A percentile compares a stretch with the other conserved stretches of the same genome.
Conservation (phyloP, 30 jellyfish, hydroid and myxozoan genomes). For the Cassiopea xamachana region DNA sequence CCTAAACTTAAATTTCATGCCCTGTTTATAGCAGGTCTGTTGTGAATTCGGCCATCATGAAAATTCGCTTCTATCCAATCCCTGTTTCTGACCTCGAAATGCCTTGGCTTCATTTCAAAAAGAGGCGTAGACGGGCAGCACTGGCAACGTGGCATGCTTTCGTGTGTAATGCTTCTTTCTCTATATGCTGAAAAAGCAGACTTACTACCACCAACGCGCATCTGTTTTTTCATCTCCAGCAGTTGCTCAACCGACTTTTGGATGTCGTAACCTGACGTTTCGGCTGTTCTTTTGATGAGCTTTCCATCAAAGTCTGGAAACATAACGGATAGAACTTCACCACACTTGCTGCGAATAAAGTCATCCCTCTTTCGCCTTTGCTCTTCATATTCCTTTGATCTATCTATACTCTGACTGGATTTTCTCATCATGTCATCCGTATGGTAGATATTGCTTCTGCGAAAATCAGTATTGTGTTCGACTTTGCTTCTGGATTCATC, state of each 20-base stretch:
- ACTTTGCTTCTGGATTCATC: background rate
- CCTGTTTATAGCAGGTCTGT: background rate
- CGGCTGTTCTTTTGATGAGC: constrained; percentile 45
- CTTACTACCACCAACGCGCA: constrained; percentile 33
- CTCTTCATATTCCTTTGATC: constrained; percentile 7
- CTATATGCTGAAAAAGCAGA: constrained; percentile 41
- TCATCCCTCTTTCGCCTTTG: constrained; percentile 52
- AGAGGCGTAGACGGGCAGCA: constrained; percentile 34
- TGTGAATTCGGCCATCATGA: background rate
- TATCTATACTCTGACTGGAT: background rate
- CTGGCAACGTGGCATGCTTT: constrained; percentile 21
- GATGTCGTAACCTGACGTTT: constrained; percentile 58
- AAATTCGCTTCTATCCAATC: background rate
- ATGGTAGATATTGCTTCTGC: background rate
- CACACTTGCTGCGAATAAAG: constrained; percentile 73
- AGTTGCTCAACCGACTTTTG: constrained; percentile 82
- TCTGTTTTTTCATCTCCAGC: constrained; percentile 53
- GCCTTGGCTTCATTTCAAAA: background rate
- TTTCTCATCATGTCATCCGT: background rate
- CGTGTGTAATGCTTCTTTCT: background rate
- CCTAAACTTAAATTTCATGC: background rate
- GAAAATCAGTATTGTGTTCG: background rate
- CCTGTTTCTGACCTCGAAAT: background rate
- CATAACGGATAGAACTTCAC: constrained; percentile 86
- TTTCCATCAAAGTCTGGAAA: constrained; percentile 86